Percentiles rank a stretch among this genome's conserved stretches.
These are phyloP conservation scores for Leuctra nigra DNA, from an alignment of 2,888 invertebrate species.

Conservation along the genomic window DNA sequence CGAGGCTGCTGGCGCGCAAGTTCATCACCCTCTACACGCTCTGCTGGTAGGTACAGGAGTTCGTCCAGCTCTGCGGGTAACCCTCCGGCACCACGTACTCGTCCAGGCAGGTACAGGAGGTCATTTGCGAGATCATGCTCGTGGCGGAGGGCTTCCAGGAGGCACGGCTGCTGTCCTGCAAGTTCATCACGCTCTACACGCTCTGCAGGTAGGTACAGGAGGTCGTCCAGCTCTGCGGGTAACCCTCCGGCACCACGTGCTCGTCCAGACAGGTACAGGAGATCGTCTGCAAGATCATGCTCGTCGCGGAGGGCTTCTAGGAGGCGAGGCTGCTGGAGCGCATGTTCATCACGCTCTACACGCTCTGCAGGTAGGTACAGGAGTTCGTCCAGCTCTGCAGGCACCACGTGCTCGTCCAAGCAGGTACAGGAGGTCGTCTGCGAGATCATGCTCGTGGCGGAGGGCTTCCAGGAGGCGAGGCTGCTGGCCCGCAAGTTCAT, in stretches of 20 bases:
- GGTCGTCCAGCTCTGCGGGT: too few relatives aligned
- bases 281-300: too few relatives aligned
- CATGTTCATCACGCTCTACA: too few relatives aligned
- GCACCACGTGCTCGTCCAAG: too few relatives aligned
- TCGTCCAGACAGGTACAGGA: too few relatives aligned
- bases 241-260: too few relatives aligned
- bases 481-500: conserved; percentile 88
- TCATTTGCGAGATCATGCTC: conserved; percentile 96
- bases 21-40: conserved; percentile 90
- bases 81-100: too few relatives aligned
- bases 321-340: conserved; percentile 85
- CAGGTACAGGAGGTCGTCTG: conserved; percentile 93
- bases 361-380: too few relatives aligned
- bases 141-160: conserved; percentile 94
- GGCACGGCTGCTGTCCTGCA: conserved; percentile 79
- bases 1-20: conserved; percentile 81
- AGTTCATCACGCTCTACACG: conserved; percentile 91
- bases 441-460: conserved; percentile 95
- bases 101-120: too few relatives aligned
- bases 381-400: too few relatives aligned
- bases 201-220: too few relatives aligned
- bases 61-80: too few relatives aligned
- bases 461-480: conserved; percentile 90
- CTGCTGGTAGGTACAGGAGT: conserved; percentile 75
- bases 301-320: conserved; percentile 91